A percentile compares a stretch with the other conserved stretches of the same genome.
phyloP scores from a whole-genome alignment of 2,888 invertebrate species.

The Malacosoma neustria region DNA sequence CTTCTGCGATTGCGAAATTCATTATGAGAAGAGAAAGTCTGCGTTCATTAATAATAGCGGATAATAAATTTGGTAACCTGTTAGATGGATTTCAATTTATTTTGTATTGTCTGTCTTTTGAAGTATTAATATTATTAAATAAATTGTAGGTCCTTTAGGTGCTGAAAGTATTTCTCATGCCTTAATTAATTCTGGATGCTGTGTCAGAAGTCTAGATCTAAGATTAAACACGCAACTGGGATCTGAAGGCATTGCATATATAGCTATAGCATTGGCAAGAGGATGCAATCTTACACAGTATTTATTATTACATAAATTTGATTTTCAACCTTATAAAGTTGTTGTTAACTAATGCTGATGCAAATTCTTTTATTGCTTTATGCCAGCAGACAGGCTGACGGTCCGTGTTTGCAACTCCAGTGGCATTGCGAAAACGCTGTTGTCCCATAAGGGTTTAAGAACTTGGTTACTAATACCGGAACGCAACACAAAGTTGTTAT shows the following conservation, averaged over 20 bases:
- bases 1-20: conserved; percentile 75
- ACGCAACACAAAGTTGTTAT: too few species aligned
- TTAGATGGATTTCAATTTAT: too few species aligned
- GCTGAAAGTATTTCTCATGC: conserved; percentile 56
- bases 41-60: conserved; percentile 58
- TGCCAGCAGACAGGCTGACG: too few species aligned
- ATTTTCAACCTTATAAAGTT: too few species aligned
- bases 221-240: conserved; percentile 57
- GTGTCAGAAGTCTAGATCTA: conserved; percentile 51
- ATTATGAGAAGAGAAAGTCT: conserved; percentile 61
- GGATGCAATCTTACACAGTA: conserved; percentile 65
- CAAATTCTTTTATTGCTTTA: too few species aligned
- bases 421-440: too few species aligned
- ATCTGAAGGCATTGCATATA: conserved; percentile 57
- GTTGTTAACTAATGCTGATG: too few species aligned
- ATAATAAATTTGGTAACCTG: conserved; percentile 70
- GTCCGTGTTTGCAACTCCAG: too few species aligned
- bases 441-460: too few species aligned
- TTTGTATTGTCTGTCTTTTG: too few species aligned
- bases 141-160: conserved; percentile 43
- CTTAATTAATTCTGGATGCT: conserved; percentile 50
- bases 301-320: conserved; percentile 5
- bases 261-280: conserved; percentile 61
- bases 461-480: too few species aligned
- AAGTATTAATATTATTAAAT: too few species aligned